Evolutionary conservation across 30 jellyfish, hydroid and myxozoan genomes (phyloP), one percentile per base, ranked within the genome.

Genomic region (Turritopsis rubra): DNA sequence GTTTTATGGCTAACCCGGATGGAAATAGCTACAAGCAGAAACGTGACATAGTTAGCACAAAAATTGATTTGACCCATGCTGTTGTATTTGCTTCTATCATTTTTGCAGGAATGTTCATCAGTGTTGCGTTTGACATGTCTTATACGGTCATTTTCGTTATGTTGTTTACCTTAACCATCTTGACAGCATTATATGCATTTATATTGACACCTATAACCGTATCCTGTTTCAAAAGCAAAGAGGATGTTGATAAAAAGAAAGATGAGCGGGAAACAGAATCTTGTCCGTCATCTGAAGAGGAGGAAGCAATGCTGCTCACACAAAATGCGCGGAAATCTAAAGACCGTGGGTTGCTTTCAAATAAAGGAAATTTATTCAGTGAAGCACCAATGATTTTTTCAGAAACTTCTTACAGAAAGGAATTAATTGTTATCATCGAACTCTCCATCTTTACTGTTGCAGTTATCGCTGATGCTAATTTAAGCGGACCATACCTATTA

Each of bases 361-460:
- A n/a, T 7, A 41, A 82, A 71, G 29, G 30, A 13, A 41, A 68
- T 20, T 21, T 82, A 20, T 52, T 82, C 82, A 82, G 53, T 20
- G 88, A 82, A 82, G 88, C 88, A n/a, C 88, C 88, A 0, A n/a
- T 82, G 72, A 71, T 82, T 20, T 82, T 82, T 68, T 60, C 88
- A 18, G 72, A 82, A 60, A 71, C 72, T 23, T 65, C 83, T 65
- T 82, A 82, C 31, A 66, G 84, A 1, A 82, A 82, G 66, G 86
- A 82, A 25, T 31, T 82, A 29, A 21, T 82, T n/a, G 52, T 82
- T 29, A 28, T 82, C 21, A 71, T 71, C 30, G 70, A 41, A 21
- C 27, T 82, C 26, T 41, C 88, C 8, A 72, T 31, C 23, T 82
- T 82, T 71, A 82, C 88, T 18, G 60, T 82, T 53, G 88, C 88